Base-by-base conservation (phyloP, 2,797 vertebrate genomes). In the Rhincodon typus region DNA sequence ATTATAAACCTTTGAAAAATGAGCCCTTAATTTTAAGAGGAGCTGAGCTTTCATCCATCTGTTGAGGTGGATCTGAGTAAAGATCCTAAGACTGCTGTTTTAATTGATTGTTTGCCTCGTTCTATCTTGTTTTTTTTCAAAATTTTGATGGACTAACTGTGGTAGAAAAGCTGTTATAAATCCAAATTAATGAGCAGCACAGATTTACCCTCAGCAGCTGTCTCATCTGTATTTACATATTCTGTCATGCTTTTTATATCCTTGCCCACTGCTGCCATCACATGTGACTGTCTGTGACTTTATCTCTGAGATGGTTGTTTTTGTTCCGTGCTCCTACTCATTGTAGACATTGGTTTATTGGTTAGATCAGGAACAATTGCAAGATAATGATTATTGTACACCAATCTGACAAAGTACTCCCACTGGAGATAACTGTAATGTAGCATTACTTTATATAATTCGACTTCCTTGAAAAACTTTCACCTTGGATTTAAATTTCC, bases 401-500 rank as follows among this genome's bases (percentile, higher is more conserved):
- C 15, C 94, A 57, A 77, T 95, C 70, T 95, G 70, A 95, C 94
- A 95, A 95, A 95, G 70, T 95, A 95, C 70, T 95, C 70, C 94
- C 70, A 95, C 97, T 97, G 97, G 97, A 98, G 98, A 98, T 98
- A 98, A 97, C 97, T 98, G 98, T 98, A 97, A 97, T 96, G 97
- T 96, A 96, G 97, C 97, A 97, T 96, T 96, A 96, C 97, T 96
- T 97, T 96, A 97, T 97, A 98, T 97, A 97, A 98, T 97, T 97
- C 97, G 96, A 96, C 98, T 97, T 97, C 98, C 98, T 98, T 97
- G 97, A 98, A 98, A 77, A 97, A 96, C 96, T 97, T 97, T 97
- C 96, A 97, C 97, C 97, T 96, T 97, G 97, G 97, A 98, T 98
- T 98, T 97, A 97, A 98, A 98, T 98, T 98, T 97, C 96, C 98